Conservation (phyloP, 2,888 invertebrate species). For the Amphipyra berbera region DNA sequence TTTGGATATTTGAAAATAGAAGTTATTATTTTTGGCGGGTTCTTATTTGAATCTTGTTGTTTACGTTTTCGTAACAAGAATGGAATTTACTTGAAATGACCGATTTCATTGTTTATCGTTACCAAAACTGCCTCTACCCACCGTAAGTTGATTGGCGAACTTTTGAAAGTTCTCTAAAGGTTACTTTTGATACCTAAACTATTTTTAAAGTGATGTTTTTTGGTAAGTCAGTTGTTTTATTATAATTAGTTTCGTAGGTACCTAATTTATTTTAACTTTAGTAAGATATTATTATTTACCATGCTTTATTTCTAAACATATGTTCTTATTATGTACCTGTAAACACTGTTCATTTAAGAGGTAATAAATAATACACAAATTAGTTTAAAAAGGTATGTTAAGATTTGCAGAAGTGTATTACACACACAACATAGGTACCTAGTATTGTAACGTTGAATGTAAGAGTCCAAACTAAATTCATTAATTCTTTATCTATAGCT, state of each 20-base stretch:
- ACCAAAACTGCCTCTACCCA: not conserved
- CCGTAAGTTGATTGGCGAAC: not conserved
- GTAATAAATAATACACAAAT: too few species aligned
- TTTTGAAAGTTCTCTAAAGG: conserved; percentile 22
- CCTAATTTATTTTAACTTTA: not conserved
- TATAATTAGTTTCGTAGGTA: too few species aligned
- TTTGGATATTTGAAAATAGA: conserved; percentile 14
- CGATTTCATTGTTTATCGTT: conserved; percentile 4
- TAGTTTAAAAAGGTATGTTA: too few species aligned
- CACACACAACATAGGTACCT: too few species aligned
- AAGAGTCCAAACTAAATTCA: too few species aligned
- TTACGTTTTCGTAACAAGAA: not conserved
- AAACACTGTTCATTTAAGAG: too few species aligned
- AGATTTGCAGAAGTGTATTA: too few species aligned
- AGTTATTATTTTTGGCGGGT: conserved; percentile 23
- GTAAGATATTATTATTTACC: too few species aligned
- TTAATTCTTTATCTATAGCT: not conserved
- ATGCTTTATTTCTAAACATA: too few species aligned
- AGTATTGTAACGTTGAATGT: too few species aligned
- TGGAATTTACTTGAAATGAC: conserved; percentile 1
- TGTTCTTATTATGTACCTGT: too few species aligned
- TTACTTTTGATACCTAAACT: not conserved
- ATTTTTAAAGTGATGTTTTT: not conserved
- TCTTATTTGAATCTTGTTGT: conserved; percentile 34
- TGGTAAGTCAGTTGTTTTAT: too few species aligned